These are phyloP conservation scores for Aldabrachelys gigantea DNA, from an alignment of 2,113 vertebrate species.

Conservation along the genomic window DNA sequence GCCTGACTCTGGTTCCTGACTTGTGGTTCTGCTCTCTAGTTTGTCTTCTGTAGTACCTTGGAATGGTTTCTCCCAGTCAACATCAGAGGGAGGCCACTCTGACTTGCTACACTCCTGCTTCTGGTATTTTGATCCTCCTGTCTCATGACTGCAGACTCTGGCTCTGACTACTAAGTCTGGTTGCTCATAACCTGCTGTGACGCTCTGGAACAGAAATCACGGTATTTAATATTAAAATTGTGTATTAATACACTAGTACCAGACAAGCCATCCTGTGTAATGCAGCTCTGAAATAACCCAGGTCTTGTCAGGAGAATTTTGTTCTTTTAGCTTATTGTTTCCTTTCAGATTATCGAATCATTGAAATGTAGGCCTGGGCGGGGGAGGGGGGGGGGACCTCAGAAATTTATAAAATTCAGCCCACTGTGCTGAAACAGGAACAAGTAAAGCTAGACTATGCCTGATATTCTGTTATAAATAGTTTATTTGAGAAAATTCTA, in stretches of 20 bases:
- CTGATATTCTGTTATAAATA: neutral
- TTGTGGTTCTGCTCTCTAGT: neutral
- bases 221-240: neutral
- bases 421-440: neutral
- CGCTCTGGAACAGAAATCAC: neutral
- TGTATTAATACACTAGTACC: neutral
- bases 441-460: neutral
- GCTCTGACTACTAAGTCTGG: neutral
- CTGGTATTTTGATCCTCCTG: neutral
- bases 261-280: neutral
- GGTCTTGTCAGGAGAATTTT: neutral
- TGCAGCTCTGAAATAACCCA: neutral
- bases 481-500: neutral
- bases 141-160: neutral
- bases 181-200: neutral
- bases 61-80: no score
- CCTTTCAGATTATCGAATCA: neutral
- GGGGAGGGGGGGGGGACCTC: neutral
- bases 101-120: neutral
- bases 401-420: neutral
- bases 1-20: neutral
- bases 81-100: no score
- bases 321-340: neutral
- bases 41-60: no score
- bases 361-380: neutral